Conservation (phyloP, 2,113 vertebrate species). For the Asarcornis scutulata region DNA sequence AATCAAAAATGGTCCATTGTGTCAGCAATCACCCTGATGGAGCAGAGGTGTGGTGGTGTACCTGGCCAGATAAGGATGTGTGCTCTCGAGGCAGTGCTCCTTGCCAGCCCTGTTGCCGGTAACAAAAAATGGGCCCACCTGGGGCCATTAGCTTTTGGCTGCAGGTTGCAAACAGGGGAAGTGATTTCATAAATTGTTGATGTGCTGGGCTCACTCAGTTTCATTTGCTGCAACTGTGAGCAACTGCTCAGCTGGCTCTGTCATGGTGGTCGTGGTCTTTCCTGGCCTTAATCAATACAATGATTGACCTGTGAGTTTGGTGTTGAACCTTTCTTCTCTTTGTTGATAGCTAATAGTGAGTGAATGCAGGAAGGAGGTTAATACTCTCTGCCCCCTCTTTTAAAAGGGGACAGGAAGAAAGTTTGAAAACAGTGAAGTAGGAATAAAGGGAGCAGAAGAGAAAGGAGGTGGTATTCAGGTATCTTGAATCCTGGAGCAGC, state of each 20-base stretch:
- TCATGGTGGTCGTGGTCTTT: background rate
- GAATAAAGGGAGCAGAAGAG: background rate
- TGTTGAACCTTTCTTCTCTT: background rate
- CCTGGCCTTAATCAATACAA: background rate
- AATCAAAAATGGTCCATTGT: background rate
- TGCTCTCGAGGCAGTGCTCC: background rate
- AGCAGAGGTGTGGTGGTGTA: background rate
- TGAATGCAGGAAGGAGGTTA: background rate
- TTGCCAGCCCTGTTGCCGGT: background rate
- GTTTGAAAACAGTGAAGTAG: background rate
- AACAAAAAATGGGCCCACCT: too few species aligned
- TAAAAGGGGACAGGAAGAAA: background rate
- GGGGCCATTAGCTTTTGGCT: background rate
- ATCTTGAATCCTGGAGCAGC: background rate
- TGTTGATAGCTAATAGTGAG: background rate
- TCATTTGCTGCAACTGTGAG: background rate
- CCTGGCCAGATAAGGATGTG: background rate
- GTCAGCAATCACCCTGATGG: background rate
- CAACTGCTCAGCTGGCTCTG: accelerated
- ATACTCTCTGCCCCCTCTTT: background rate
- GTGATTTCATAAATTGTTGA: background rate
- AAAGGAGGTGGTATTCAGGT: background rate
- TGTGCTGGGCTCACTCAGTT: background rate
- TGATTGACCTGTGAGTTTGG: background rate
- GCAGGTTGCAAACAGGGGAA: background rate